A percentile compares a stretch with the other conserved stretches of the same genome.
Conservation (phyloP, 2,797 vertebrate genomes). For the Muscicapa comitata region DNA sequence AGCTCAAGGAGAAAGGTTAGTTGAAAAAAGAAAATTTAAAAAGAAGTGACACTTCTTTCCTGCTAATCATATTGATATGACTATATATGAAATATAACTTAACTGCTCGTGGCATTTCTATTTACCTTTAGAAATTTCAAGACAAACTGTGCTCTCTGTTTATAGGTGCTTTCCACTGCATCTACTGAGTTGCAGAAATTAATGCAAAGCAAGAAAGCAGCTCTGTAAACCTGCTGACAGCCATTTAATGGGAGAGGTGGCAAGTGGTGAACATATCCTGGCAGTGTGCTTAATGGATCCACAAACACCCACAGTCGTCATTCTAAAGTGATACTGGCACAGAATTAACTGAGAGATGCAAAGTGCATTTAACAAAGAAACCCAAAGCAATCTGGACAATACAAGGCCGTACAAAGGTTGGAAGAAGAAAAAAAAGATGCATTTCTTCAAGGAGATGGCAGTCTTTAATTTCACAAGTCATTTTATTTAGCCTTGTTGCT, state of each 20-base stretch:
- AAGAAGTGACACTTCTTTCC: constrained; percentile 20
- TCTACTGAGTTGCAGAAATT: constrained; percentile 52
- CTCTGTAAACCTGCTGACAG: constrained; percentile 67
- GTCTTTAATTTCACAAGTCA: constrained; percentile 40
- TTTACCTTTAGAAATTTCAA: constrained; percentile 45
- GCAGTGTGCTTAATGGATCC: constrained; percentile 72
- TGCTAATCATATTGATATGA: constrained; percentile 35
- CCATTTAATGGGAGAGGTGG: constrained; percentile 64
- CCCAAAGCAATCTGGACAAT: constrained; percentile 53
- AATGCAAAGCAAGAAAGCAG: constrained; percentile 60
- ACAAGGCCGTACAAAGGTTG: not conserved
- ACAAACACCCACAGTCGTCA: constrained; percentile 67
- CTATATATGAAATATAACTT: constrained; percentile 21
- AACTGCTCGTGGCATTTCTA: constrained; percentile 40
- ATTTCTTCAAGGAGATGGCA: constrained; percentile 41
- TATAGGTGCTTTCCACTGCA: not conserved
- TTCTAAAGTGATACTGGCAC: constrained; percentile 71
- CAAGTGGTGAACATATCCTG: constrained; percentile 66
- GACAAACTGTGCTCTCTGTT: not conserved
- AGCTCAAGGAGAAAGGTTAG: constrained; percentile 45
- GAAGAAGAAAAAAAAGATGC: constrained; percentile 11
- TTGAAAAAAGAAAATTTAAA: constrained; percentile 39
- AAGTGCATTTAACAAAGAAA: constrained; percentile 69
- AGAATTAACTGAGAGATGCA: constrained; percentile 75
- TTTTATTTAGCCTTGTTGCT: constrained; percentile 23